Conservation (phyloP, 1,140 invertebrate species). For the Orussus abietinus region DNA sequence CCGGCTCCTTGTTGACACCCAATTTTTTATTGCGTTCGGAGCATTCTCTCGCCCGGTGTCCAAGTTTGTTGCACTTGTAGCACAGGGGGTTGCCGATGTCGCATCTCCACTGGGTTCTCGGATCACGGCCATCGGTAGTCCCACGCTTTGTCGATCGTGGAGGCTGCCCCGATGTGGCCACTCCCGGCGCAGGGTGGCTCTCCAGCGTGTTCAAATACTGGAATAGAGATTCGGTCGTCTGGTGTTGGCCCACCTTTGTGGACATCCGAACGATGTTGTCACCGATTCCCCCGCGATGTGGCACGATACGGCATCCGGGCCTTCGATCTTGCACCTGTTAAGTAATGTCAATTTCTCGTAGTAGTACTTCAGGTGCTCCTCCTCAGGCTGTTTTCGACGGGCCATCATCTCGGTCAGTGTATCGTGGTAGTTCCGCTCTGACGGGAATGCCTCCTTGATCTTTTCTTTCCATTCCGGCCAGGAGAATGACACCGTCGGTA, state of each 20-base stretch:
- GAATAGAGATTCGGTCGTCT: slow-evolving; percentile 9
- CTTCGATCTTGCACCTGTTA: slow-evolving; percentile 9
- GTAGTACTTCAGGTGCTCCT: slow-evolving; percentile 12
- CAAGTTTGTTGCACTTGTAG: not conserved
- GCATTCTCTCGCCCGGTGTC: not conserved
- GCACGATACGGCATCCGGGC: slow-evolving; percentile 14
- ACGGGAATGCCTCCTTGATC: slow-evolving; percentile 28
- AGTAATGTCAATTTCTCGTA: slow-evolving; percentile 16
- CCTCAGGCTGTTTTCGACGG: slow-evolving; percentile 3
- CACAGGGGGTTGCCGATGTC: not conserved
- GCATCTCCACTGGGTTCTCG: slow-evolving; percentile 1
- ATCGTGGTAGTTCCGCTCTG: slow-evolving; percentile 4
- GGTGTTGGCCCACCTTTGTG: slow-evolving; percentile 12
- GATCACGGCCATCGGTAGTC: slow-evolving; percentile 3
- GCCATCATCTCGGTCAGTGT: slow-evolving; percentile 6
- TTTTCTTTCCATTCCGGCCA: slow-evolving; percentile 39
- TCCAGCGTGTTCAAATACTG: slow-evolving; percentile 12
- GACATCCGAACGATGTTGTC: slow-evolving; percentile 9
- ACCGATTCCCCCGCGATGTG: slow-evolving; percentile 13
- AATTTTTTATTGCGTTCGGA: not conserved
- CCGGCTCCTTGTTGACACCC: too few relatives aligned
- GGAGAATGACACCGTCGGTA: slow-evolving; percentile 22
- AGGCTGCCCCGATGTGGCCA: too few relatives aligned
- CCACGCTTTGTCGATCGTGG: not conserved
- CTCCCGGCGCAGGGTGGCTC: too few relatives aligned